Percentiles rank a stretch among this genome's conserved stretches.
These are phyloP conservation scores for Tor tambroides DNA, from an alignment of 2,113 vertebrate species.

Conservation along the genomic window DNA sequence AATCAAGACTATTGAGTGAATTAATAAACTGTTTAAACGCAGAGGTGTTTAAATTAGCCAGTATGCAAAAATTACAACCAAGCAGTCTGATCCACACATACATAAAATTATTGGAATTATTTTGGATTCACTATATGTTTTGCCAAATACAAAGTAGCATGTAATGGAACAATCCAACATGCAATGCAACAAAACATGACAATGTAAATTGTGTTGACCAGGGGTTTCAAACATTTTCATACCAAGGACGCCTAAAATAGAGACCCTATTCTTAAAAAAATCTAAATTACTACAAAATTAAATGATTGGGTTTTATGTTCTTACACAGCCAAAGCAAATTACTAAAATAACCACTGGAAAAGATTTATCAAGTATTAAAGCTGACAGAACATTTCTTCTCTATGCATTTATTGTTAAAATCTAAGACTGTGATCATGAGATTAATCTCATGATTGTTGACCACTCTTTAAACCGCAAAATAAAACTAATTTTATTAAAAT, in stretches of 20 bases:
- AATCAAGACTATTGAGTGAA: neutral
- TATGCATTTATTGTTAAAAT: neutral
- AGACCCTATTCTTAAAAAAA: neutral
- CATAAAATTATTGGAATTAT: neutral
- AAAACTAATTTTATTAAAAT: neutral
- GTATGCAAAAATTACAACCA: neutral
- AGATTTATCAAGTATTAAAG: neutral
- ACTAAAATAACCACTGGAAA: neutral
- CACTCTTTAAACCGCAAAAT: no score
- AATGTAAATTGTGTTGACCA: no score
- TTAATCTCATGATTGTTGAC: no score
- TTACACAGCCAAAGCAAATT: neutral
- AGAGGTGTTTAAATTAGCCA: neutral
- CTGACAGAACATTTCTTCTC: neutral
- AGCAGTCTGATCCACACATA: no score
- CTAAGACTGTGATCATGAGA: neutral
- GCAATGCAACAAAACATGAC: no score
- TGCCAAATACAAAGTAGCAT: no score
- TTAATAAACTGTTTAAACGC: neutral
- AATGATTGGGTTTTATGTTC: neutral
- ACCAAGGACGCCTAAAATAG: neutral
- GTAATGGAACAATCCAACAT: no score
- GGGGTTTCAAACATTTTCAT: neutral
- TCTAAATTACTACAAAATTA: neutral
- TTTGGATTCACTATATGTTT: neutral